These are phyloP conservation scores for Platycnemis pennipes DNA, from an alignment of 2,888 invertebrate genomes.

Conservation along the genomic window DNA sequence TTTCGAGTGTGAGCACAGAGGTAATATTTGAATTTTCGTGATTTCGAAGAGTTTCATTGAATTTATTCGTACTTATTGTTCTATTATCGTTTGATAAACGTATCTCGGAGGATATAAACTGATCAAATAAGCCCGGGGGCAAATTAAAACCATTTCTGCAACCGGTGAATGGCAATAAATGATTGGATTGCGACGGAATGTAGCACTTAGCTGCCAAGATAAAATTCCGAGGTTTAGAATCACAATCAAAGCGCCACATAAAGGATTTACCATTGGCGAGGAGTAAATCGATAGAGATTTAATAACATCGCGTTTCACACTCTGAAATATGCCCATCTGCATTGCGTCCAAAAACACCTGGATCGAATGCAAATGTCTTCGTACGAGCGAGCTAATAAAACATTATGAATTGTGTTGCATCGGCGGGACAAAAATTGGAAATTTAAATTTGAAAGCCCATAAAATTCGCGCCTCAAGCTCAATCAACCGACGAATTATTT, in stretches of 20 bases:
- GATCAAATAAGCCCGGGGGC: not conserved
- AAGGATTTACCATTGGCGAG: not conserved
- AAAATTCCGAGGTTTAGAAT: not conserved
- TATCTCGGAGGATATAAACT: not conserved
- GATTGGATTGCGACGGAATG: not conserved
- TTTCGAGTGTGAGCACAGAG: too few relatives aligned
- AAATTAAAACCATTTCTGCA: not conserved
- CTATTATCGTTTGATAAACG: not conserved
- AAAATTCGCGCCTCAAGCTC: not conserved
- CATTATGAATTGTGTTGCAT: not conserved
- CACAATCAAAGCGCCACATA: not conserved
- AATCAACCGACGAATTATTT: not conserved
- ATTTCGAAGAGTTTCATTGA: too few relatives aligned
- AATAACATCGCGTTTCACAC: not conserved
- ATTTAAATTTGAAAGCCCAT: not conserved
- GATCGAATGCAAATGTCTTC: not conserved
- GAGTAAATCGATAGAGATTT: not conserved
- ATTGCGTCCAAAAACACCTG: not conserved
- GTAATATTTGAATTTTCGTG: too few relatives aligned
- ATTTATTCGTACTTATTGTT: too few relatives aligned
- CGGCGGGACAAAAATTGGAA: not conserved
- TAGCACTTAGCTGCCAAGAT: not conserved
- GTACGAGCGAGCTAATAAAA: not conserved
- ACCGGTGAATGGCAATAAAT: not conserved
- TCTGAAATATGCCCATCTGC: not conserved